Evolutionary conservation across 2,797 vertebrate genomes (phyloP).

Genomic region (Uromys caudimaculatus): DNA sequence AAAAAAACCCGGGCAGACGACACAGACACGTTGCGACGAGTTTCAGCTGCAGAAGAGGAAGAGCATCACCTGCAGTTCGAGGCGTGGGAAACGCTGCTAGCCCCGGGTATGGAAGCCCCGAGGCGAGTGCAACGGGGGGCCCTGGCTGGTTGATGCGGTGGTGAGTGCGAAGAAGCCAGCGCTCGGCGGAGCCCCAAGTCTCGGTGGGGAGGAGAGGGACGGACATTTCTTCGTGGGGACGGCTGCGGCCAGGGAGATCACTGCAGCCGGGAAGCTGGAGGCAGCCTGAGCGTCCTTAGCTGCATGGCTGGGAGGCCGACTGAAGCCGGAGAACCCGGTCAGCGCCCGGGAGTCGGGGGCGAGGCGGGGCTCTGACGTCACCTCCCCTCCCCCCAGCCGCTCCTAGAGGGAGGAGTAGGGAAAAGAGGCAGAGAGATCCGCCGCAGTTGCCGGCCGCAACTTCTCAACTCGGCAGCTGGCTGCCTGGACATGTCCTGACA

Average conservation of each 20-base stretch:
- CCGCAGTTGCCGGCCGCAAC: constrained; percentile 78
- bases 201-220: not conserved
- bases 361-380: constrained; percentile 84
- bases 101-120: not conserved
- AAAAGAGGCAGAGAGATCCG: constrained; percentile 59
- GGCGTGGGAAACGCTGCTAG: constrained; percentile 67
- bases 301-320: constrained; percentile 22
- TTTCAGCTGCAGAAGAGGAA: constrained; percentile 54
- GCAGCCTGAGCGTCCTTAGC: not conserved
- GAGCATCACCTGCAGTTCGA: constrained; percentile 75
- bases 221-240: not conserved
- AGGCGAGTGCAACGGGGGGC: not conserved
- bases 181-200: not conserved
- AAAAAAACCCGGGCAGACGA: not conserved
- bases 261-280: not conserved
- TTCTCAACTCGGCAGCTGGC: constrained; percentile 81
- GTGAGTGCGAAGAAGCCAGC: not conserved
- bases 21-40: constrained; percentile 28
- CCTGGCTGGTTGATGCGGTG: not conserved
- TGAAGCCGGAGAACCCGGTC: constrained; percentile 51
- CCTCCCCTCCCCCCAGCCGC: constrained; percentile 70
- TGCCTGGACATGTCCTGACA: constrained; percentile 86
- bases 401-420: constrained; percentile 77
- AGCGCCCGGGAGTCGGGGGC: constrained; percentile 43
- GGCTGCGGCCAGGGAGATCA: not conserved